Percentiles rank a stretch among this genome's conserved stretches.
phyloP scores from a whole-genome alignment of 1,140 invertebrate species.

The Scylla paramamosain region DNA sequence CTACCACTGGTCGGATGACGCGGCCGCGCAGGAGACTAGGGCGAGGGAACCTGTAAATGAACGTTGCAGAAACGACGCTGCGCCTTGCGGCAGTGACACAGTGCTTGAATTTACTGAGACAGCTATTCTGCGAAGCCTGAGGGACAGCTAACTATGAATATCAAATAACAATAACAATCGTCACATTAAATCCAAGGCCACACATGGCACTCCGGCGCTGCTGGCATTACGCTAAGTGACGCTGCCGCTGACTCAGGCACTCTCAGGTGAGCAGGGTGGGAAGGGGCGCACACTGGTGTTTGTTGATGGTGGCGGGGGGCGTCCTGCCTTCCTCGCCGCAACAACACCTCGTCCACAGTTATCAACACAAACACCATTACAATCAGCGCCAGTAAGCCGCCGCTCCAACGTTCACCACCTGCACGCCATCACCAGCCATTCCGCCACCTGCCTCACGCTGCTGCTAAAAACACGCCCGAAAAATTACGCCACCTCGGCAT shows the following conservation, averaged over 20 bases:
- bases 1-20: constrained; percentile 29
- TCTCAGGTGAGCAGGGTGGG: not conserved
- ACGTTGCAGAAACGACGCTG: not conserved
- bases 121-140: not conserved
- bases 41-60: not conserved
- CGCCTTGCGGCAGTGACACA: not conserved
- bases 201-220: too few species aligned
- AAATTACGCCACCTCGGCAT: too few species aligned
- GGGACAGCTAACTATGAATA: too few species aligned
- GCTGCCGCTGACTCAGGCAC: not conserved
- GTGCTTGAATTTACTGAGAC: not conserved
- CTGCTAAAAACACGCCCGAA: not conserved
- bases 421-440: not conserved
- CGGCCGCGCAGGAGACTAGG: not conserved
- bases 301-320: constrained; percentile 8
- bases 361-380: constrained; percentile 23
- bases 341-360: constrained; percentile 21
- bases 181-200: not conserved
- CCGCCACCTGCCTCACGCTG: not conserved
- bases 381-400: not conserved
- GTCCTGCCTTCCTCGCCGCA: not conserved
- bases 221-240: not conserved
- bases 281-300: not conserved
- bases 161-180: not conserved
- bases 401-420: not conserved